Percentiles rank a stretch among this genome's conserved stretches.
phyloP scores from a whole-genome alignment of 2,888 invertebrate species.

The Thereva unica region DNA sequence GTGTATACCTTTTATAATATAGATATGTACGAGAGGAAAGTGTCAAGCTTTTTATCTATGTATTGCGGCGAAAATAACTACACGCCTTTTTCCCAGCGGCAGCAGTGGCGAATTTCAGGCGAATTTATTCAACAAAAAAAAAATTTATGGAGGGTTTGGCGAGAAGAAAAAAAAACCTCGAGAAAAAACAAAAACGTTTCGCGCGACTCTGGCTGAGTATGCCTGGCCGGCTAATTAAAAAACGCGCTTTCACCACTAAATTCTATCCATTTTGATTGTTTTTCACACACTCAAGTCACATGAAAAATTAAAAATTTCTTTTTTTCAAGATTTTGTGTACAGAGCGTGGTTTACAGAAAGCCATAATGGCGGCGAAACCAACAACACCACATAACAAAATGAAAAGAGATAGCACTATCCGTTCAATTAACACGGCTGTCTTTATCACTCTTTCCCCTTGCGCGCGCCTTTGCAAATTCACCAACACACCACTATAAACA shows the following conservation, averaged over 20 bases:
- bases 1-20: constrained; percentile 1
- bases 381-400: constrained; percentile 33
- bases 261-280: constrained; percentile 70
- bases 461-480: not conserved
- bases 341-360: constrained; percentile 73
- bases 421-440: constrained; percentile 1
- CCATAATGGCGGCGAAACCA: constrained; percentile 75
- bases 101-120: constrained; percentile 28
- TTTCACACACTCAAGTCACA: constrained; percentile 76
- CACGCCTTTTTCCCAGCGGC: constrained; percentile 37
- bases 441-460: constrained; percentile 1
- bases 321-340: constrained; percentile 72
- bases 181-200: constrained; percentile 32
- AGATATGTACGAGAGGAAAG: constrained; percentile 1
- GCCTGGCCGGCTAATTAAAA: constrained; percentile 71
- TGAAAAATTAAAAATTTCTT: constrained; percentile 70
- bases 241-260: constrained; percentile 67
- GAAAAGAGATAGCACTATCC: constrained; percentile 17
- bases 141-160: constrained; percentile 9
- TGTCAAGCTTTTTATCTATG: constrained; percentile 11
- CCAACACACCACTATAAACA: constrained; percentile 8
- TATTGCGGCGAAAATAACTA: constrained; percentile 21
- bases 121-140: constrained; percentile 18
- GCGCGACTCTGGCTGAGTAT: constrained; percentile 48
- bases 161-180: constrained; percentile 17